A percentile compares a stretch with the other conserved stretches of the same genome.
Evolutionary conservation across 2,797 vertebrate species (phyloP).

Genomic region (Hydrophis major): DNA sequence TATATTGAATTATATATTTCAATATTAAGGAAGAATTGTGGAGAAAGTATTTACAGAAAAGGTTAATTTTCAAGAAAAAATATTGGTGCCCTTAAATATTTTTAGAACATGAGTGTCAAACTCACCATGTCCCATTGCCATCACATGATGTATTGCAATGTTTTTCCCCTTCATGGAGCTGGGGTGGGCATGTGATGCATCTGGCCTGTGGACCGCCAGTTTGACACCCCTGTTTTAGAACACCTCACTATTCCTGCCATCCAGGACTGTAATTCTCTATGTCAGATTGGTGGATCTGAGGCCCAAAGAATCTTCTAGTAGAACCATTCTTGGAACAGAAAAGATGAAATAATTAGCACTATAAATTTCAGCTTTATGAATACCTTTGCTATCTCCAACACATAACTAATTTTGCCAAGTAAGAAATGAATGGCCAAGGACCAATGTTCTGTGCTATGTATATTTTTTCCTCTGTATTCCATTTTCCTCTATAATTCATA

Average conservation of each 20-base stretch:
- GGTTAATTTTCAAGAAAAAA: background rate
- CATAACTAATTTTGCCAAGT: background rate
- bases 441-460: background rate
- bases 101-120: background rate
- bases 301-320: background rate
- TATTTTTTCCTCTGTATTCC: background rate
- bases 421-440: background rate
- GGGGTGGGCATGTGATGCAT: no score
- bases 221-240: background rate
- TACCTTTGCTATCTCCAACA: background rate
- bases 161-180: no score
- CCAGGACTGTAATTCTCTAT: background rate
- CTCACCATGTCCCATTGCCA: no score
- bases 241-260: background rate
- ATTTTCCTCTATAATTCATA: background rate
- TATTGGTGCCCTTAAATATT: background rate
- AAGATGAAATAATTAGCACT: background rate
- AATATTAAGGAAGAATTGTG: background rate
- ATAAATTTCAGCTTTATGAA: background rate
- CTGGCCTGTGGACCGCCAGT: no score
- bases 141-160: no score
- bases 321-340: background rate
- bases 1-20: background rate
- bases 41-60: background rate
- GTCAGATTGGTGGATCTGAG: background rate